These are phyloP conservation scores for Caenorhabditis sp. DNA, from an alignment of 2,888 invertebrate genomes.

Conservation along the genomic window DNA sequence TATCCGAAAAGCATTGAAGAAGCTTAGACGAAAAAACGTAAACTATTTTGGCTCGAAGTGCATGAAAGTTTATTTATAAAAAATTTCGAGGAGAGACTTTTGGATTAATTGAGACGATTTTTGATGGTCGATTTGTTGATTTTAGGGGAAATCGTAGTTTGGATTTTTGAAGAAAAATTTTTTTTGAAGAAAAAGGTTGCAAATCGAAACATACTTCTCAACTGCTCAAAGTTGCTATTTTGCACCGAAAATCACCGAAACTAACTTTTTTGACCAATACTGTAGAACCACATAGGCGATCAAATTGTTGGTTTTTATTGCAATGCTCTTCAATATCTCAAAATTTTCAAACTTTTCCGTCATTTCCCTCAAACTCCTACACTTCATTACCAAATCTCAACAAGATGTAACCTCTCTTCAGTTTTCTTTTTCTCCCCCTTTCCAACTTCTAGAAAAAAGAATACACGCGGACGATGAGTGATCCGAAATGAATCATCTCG, in stretches of 20 bases:
- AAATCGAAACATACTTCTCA: no score
- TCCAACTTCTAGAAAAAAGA: background rate
- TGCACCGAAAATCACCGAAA: no score
- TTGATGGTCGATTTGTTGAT: constrained; percentile 27
- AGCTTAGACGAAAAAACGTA: constrained; percentile 37
- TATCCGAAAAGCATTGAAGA: constrained; percentile 30
- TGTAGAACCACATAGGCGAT: no score
- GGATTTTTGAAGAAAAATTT: background rate
- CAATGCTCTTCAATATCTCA: no score
- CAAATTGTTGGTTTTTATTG: no score
- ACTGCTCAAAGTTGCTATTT: no score
- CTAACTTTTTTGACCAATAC: no score
- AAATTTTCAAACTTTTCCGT: no score
- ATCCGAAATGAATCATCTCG: constrained; percentile 9
- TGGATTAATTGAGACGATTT: constrained; percentile 18
- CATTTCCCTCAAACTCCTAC: no score
- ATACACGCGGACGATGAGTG: constrained; percentile 9
- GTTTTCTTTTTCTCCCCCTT: background rate
- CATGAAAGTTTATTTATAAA: constrained; percentile 40
- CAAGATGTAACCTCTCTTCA: no score
- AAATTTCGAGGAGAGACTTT: constrained; percentile 6
- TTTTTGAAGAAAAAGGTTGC: background rate
- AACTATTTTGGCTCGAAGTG: constrained; percentile 53
- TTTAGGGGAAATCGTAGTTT: background rate
- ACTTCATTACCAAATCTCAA: no score